phyloP scores from a whole-genome alignment of 2,888 invertebrate genomes.

The Teleogryllus oceanicus region DNA sequence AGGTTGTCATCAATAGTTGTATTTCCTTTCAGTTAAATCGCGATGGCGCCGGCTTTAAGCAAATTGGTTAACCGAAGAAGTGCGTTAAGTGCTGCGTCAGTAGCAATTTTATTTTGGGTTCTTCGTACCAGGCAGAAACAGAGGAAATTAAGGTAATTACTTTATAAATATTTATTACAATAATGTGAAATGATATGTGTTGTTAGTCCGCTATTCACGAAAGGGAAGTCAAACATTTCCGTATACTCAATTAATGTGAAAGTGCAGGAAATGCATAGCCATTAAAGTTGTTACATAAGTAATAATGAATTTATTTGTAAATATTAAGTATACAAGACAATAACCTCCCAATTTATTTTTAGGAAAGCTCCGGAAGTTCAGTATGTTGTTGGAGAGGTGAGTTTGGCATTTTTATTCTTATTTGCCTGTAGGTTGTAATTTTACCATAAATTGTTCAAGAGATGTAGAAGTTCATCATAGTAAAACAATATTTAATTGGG shows the following conservation, averaged over 20 bases:
- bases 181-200: neutral
- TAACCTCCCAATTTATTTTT: conserved; percentile 36
- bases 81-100: conserved; percentile 62
- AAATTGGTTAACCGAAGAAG: conserved; percentile 68
- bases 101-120: conserved; percentile 60
- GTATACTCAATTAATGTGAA: too few species aligned
- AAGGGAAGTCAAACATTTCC: too few species aligned
- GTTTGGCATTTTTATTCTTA: conserved; percentile 22
- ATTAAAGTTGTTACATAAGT: neutral
- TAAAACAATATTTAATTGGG: too few species aligned
- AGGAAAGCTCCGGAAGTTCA: conserved; percentile 37
- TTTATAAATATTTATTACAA: neutral
- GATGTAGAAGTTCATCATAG: too few species aligned
- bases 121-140: conserved; percentile 54
- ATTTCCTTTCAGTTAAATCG: conserved; percentile 22
- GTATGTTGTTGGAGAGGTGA: conserved; percentile 41
- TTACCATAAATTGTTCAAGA: neutral
- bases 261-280: neutral
- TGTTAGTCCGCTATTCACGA: too few species aligned
- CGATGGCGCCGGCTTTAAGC: conserved; percentile 73
- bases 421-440: conserved; percentile 6
- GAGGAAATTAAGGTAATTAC: conserved; percentile 49
- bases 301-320: neutral
- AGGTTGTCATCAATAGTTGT: neutral
- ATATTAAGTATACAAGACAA: neutral